Percentiles rank a stretch among this genome's conserved stretches.
These are phyloP conservation scores for Branchinecta lindahli DNA, from an alignment of 1,140 invertebrate genomes.

Conservation along the genomic window DNA sequence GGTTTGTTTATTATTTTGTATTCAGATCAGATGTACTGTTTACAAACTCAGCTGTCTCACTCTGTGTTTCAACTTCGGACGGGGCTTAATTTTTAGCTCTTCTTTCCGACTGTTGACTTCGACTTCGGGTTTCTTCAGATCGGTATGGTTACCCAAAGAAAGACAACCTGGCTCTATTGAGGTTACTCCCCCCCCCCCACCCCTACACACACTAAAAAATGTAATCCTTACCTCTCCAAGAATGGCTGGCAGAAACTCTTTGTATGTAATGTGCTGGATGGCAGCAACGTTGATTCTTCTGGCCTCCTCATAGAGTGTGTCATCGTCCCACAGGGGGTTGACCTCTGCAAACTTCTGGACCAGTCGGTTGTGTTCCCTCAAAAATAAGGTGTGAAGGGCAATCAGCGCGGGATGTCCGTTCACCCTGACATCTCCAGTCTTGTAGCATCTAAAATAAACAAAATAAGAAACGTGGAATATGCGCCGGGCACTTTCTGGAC, in stretches of 20 bases:
- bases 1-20: too few relatives aligned
- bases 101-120: too few relatives aligned
- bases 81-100: too few relatives aligned
- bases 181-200: too few relatives aligned
- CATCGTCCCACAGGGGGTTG: conserved; percentile 77
- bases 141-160: too few relatives aligned
- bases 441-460: conserved; percentile 33
- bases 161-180: too few relatives aligned
- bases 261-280: conserved; percentile 66
- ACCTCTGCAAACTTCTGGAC: conserved; percentile 49
- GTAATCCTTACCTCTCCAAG: conserved; percentile 36
- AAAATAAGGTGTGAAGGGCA: conserved; percentile 60
- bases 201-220: background rate
- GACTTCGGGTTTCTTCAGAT: too few relatives aligned
- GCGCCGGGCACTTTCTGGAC: too few relatives aligned
- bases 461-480: too few relatives aligned
- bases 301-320: conserved; percentile 70
- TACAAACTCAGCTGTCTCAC: too few relatives aligned
- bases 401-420: conserved; percentile 75
- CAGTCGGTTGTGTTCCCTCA: conserved; percentile 84
- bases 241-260: conserved; percentile 69
- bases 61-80: too few relatives aligned
- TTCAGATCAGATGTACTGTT: too few relatives aligned
- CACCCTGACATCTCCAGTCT: conserved; percentile 59
- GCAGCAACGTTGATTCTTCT: conserved; percentile 58